Conservation (phyloP, 2,797 vertebrate species). For the Carapus acus region DNA sequence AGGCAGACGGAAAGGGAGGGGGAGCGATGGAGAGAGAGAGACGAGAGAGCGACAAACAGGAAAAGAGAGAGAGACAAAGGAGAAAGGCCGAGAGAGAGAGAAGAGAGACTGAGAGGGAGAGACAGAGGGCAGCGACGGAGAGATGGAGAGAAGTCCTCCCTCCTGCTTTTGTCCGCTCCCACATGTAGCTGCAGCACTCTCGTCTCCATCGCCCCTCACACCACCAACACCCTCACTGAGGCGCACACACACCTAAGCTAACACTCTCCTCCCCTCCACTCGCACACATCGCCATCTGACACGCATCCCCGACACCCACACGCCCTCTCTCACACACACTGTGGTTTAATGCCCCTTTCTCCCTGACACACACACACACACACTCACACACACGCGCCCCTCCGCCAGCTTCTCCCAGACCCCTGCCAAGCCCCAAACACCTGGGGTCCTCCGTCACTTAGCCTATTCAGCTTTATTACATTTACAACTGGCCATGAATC, state of each 20-base stretch:
- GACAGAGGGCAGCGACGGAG: no score
- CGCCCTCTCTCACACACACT: slow-evolving; percentile 9
- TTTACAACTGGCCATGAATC: slow-evolving; percentile 45
- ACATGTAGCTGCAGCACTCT: no score
- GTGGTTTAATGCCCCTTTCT: slow-evolving; percentile 39
- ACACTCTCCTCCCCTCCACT: slow-evolving; percentile 36
- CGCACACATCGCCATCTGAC: slow-evolving; percentile 25
- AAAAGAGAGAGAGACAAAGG: no score
- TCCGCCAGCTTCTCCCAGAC: slow-evolving; percentile 40
- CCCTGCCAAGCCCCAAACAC: slow-evolving; percentile 43
- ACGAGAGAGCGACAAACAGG: no score
- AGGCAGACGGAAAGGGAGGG: no score
- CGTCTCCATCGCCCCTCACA: slow-evolving; percentile 9
- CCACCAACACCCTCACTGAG: slow-evolving; percentile 13
- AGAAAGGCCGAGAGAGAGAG: no score
- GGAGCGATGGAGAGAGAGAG: no score
- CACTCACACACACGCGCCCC: slow-evolving; percentile 25
- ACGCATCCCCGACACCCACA: slow-evolving; percentile 23
- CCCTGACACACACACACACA: slow-evolving; percentile 25
- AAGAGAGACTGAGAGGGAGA: no score
- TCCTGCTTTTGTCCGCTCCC: no score
- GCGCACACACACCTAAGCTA: slow-evolving; percentile 11
- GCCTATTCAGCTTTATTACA: slow-evolving; percentile 50
- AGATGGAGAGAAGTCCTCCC: no score
- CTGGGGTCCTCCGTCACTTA: slow-evolving; percentile 48